Base-by-base conservation (phyloP, 2,797 vertebrate genomes). In the Buceros bicornis region DNA sequence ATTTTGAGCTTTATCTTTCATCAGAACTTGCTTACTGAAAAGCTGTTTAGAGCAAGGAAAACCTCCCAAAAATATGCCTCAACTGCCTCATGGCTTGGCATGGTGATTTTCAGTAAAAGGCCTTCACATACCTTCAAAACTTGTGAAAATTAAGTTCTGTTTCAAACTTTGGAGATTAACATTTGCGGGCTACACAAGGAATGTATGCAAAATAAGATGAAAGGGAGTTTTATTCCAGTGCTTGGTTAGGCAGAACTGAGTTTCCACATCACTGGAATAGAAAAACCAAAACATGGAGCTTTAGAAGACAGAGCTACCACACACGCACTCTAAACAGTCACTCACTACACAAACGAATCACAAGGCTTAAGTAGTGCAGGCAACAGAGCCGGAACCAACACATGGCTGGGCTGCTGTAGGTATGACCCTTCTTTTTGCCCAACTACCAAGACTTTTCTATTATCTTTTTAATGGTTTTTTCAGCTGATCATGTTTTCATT, bases 291-390 rank as follows among this genome's bases (percentile, higher is more conserved):
- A 17, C 10, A 13, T 1, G 15, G 16, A 13, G 20, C 53, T 40
- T 58, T 21, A 20, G 53, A 33, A 29, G 26, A 5, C 17, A 33
- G 3, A 40, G 11, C 9, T 18, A 48, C 42, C 50, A 8, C 31
- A 8, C 47, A 20, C 1, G 5, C 54, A 20, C 2, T 2, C 22
- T 43, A 1, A 50, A 53, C 2, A 35, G 26, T 12, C 29, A 16
- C 74, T 26, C 20, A 16, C 18, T 17, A 26, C 13, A 20, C 17
- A 58, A 60, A 45, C 0, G 4, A 42, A 13, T 14, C 25, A 22
- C 11, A 3, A 10, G 11, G 3, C 11, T 35, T 6, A 26, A 60
- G 40, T 4, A 8, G 28, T 11, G 35, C 20, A 20, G n/a, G 25
- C 50, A 57, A 29, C 64, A 70, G 37, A 64, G 42, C 21, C 29